Evolutionary conservation across 2,113 vertebrate species (phyloP), one percentile per base, ranked within the genome.

Genomic region (Eretmodus cyanostictus): DNA sequence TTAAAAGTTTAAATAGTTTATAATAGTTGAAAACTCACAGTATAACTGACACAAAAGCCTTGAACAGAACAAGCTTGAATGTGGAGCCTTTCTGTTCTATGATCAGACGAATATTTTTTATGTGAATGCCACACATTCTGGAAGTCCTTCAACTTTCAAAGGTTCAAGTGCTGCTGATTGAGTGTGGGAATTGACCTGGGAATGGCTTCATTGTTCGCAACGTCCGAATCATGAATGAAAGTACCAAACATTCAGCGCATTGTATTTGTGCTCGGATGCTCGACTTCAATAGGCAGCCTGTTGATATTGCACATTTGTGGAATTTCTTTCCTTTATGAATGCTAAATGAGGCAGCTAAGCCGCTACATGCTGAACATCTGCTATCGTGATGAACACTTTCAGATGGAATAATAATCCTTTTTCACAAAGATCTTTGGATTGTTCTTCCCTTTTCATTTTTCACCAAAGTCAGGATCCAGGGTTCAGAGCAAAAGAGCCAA

Each of bases 171-270:
- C 71, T 53, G 57, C 82, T 8, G 68, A 8, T 31, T n/a, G 79
- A 88, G 79, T 90, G 86, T 86, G 89, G 91, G 91, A 89, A 90
- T 27, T 71, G 84, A 93, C 89, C 92, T 16, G 83, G 83, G 71
- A 84, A 57, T 19, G 29, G 63, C 83, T 81, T 87, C 76, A 87
- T 92, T 93, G 88, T 94, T 89, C 66, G 82, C 49, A 55, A 53
- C 89, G 85, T 89, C 68, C 29, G 31, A 86, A 53, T 81, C 86
- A 83, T 84, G 81, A 89, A 92, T 81, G 80, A 87, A 92, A 87
- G 73, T 8, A 19, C 47, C 49, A 51, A 61, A 85, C 89, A 89
- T 91, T 89, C 81, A 82, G 53, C 5, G 34, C 83, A 89, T 86
- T 87, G 80, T 89, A 9, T 84, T 88, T 85, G 87, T 68, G 71